Evolutionary conservation across 2,888 invertebrate genomes (phyloP).

Genomic region (Cyclophora albipunctata): DNA sequence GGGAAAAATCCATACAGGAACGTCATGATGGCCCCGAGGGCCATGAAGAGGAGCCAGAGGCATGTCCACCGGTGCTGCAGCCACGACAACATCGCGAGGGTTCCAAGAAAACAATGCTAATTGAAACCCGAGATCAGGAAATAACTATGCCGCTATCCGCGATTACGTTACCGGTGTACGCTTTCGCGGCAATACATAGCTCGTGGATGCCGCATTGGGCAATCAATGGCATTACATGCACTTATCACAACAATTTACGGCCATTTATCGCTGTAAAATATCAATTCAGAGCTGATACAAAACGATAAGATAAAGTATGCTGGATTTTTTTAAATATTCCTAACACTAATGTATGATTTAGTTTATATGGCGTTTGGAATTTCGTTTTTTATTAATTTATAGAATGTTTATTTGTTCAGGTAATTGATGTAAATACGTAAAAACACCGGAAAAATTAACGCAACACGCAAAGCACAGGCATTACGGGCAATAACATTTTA

Average conservation of each 20-base stretch:
- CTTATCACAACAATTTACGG: not conserved
- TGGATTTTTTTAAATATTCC: no score
- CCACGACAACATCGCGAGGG: conserved; percentile 48
- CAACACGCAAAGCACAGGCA: no score
- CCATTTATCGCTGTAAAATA: no score
- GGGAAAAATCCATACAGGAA: conserved; percentile 79
- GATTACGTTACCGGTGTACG: conserved; percentile 23
- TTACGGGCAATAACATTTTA: no score
- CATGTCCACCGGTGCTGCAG: conserved; percentile 62
- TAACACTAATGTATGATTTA: no score
- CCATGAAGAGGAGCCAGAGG: conserved; percentile 53
- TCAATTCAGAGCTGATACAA: not conserved
- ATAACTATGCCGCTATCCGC: conserved; percentile 4
- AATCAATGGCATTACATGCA: conserved; percentile 14
- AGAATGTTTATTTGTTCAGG: no score
- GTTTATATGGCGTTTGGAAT: no score
- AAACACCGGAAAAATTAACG: no score
- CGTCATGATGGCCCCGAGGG: conserved; percentile 51
- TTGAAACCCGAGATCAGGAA: conserved; percentile 6
- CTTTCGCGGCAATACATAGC: conserved; percentile 23
- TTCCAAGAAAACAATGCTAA: conserved; percentile 5
- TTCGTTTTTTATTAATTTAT: no score
- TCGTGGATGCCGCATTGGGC: conserved; percentile 30
- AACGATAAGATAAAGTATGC: conserved; percentile 1
- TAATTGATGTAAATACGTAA: no score